These are phyloP conservation scores for Odontesthes bonariensis DNA, from an alignment of 2,113 vertebrate species.

Conservation along the genomic window DNA sequence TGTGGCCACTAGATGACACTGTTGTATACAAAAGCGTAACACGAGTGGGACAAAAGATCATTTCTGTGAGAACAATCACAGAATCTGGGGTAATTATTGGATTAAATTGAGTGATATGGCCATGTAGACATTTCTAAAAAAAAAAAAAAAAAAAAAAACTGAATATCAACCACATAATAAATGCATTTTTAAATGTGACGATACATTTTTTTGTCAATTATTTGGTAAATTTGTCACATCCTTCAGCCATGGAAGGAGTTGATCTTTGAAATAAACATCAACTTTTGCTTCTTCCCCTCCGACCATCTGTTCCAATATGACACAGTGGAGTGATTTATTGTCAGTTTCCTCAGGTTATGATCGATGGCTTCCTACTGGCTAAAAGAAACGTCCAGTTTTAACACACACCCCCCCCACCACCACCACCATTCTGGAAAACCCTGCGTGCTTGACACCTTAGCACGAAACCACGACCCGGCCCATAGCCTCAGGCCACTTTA, in stretches of 20 bases:
- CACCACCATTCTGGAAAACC: neutral
- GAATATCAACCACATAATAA: neutral
- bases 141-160: neutral
- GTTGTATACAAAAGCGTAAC: slow-evolving; percentile 32
- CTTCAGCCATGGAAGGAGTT: neutral
- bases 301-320: slow-evolving; percentile 39
- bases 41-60: neutral
- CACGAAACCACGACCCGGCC: slow-evolving; percentile 19
- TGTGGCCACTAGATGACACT: slow-evolving; percentile 64
- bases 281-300: neutral
- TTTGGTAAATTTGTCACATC: neutral
- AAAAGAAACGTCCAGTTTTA: slow-evolving; percentile 33
- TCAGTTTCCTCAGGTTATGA: slow-evolving; percentile 27
- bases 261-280: neutral
- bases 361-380: slow-evolving; percentile 51
- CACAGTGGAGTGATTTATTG: slow-evolving; percentile 52
- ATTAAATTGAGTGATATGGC: slow-evolving; percentile 17
- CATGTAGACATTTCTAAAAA: neutral
- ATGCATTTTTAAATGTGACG: no score
- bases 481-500: slow-evolving; percentile 54
- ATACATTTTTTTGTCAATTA: neutral
- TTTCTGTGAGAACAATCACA: neutral
- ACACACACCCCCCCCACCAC: neutral
- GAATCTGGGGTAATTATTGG: neutral
- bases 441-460: slow-evolving; percentile 33